Evolutionary conservation across 2,888 invertebrate genomes (phyloP).

Genomic region (Eutolmus rufibarbis): DNA sequence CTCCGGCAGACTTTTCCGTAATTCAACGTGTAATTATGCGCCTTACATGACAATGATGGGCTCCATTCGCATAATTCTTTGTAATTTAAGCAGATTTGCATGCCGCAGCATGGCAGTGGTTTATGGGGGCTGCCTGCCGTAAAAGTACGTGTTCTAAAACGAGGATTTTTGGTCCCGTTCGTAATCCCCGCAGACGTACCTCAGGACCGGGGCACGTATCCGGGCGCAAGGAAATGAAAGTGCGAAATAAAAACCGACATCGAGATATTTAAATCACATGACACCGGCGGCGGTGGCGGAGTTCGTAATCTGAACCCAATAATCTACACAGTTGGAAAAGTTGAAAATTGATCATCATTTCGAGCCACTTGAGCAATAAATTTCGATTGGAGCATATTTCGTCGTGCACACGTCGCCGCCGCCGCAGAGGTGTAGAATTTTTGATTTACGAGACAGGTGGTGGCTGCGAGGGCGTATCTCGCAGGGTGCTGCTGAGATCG

Average conservation of each 20-base stretch:
- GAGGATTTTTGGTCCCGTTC: not conserved
- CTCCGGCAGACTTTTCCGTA: slow-evolving; percentile 37
- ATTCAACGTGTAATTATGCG: slow-evolving; percentile 46
- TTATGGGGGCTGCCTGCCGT: slow-evolving; percentile 16
- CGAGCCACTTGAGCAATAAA: slow-evolving; percentile 43
- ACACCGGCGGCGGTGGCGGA: slow-evolving; percentile 1
- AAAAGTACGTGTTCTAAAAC: slow-evolving; percentile 27
- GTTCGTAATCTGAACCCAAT: slow-evolving; percentile 45
- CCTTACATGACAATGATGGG: slow-evolving; percentile 47
- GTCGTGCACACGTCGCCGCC: slow-evolving; percentile 27
- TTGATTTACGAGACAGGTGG: slow-evolving; percentile 41
- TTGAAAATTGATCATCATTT: slow-evolving; percentile 47
- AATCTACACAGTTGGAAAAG: slow-evolving; percentile 42
- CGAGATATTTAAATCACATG: slow-evolving; percentile 45
- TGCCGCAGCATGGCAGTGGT: slow-evolving; percentile 37
- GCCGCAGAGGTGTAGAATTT: slow-evolving; percentile 45
- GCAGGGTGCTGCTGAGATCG: not conserved
- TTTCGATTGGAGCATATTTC: slow-evolving; percentile 41
- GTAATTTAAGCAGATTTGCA: slow-evolving; percentile 46
- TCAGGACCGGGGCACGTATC: slow-evolving; percentile 21
- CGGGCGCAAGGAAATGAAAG: slow-evolving; percentile 45
- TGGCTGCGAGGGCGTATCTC: not conserved
- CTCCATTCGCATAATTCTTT: slow-evolving; percentile 46
- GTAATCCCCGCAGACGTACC: slow-evolving; percentile 19
- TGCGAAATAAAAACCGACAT: slow-evolving; percentile 42